Evolutionary conservation across 2,113 vertebrate species (phyloP).

Genomic region (Morone saxatilis): DNA sequence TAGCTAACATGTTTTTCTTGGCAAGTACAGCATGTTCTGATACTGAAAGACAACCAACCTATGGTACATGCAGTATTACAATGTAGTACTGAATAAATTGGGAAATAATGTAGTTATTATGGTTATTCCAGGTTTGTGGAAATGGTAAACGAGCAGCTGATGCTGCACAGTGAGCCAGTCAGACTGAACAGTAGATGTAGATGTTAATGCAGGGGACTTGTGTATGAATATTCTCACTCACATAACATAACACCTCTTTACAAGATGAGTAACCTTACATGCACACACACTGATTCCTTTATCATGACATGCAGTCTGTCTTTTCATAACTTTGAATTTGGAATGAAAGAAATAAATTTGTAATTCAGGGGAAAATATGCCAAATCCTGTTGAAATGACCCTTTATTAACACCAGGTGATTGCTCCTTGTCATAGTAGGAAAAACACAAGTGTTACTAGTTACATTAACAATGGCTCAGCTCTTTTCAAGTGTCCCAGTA

Average conservation of each 20-base stretch:
- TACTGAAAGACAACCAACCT: conserved; percentile 9
- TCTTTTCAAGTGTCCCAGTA: neutral
- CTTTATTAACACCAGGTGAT: neutral
- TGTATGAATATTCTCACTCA: neutral
- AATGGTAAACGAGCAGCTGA: neutral
- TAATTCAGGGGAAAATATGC: neutral
- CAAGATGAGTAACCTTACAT: neutral
- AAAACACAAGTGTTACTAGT: neutral
- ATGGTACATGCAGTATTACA: neutral
- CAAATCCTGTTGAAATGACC: neutral
- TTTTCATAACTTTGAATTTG: neutral
- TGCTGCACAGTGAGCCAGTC: neutral
- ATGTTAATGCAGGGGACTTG: neutral
- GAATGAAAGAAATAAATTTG: neutral
- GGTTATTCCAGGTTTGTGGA: neutral
- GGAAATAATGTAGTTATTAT: neutral
- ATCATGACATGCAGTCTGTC: neutral
- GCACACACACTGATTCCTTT: neutral
- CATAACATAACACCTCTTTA: neutral
- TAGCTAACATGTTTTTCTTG: conserved; percentile 29
- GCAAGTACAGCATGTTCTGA: conserved; percentile 41
- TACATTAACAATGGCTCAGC: neutral
- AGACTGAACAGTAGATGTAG: neutral
- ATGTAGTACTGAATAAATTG: neutral
- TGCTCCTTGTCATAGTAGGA: neutral